These are phyloP conservation scores for Beaufortia kweichowensis DNA, from an alignment of 2,113 vertebrate species.

Conservation along the genomic window DNA sequence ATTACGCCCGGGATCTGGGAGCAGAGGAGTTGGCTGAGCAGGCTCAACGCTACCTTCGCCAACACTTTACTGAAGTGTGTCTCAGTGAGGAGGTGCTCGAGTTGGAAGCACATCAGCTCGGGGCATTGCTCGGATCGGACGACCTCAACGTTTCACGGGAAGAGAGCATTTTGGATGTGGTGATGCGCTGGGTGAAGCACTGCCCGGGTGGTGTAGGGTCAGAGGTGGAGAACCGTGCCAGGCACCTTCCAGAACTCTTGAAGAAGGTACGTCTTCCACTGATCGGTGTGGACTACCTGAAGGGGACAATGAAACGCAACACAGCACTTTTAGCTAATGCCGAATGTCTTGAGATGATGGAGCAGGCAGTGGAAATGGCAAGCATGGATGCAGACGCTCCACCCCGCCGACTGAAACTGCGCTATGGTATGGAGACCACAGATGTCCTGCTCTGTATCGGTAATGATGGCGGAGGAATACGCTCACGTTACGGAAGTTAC, in stretches of 20 bases:
- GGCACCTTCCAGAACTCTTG: slow-evolving; percentile 83
- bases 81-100: slow-evolving; percentile 90
- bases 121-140: slow-evolving; percentile 84
- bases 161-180: slow-evolving; percentile 90
- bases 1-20: slow-evolving; percentile 89
- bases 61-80: slow-evolving; percentile 90
- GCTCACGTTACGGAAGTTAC: slow-evolving; percentile 83
- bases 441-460: slow-evolving; percentile 91
- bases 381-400: slow-evolving; percentile 71
- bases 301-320: slow-evolving; percentile 83
- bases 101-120: slow-evolving; percentile 85
- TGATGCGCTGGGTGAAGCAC: slow-evolving; percentile 87
- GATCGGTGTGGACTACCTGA: slow-evolving; percentile 80
- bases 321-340: slow-evolving; percentile 80
- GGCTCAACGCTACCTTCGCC: slow-evolving; percentile 82
- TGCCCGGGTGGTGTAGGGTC: slow-evolving; percentile 40
- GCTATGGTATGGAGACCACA: slow-evolving; percentile 96
- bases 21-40: slow-evolving; percentile 87
- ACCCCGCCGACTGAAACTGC: slow-evolving; percentile 78
- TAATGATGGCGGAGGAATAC: slow-evolving; percentile 86
- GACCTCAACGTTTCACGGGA: slow-evolving; percentile 91
- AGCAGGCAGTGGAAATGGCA: slow-evolving; percentile 65
- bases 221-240: slow-evolving; percentile 66
- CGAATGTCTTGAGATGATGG: slow-evolving; percentile 76
- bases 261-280: slow-evolving; percentile 86